A percentile compares a stretch with the other conserved stretches of the same genome.
Evolutionary conservation across 2,888 invertebrate genomes (phyloP).

Genomic region (Eueremaeus valkanovi): DNA sequence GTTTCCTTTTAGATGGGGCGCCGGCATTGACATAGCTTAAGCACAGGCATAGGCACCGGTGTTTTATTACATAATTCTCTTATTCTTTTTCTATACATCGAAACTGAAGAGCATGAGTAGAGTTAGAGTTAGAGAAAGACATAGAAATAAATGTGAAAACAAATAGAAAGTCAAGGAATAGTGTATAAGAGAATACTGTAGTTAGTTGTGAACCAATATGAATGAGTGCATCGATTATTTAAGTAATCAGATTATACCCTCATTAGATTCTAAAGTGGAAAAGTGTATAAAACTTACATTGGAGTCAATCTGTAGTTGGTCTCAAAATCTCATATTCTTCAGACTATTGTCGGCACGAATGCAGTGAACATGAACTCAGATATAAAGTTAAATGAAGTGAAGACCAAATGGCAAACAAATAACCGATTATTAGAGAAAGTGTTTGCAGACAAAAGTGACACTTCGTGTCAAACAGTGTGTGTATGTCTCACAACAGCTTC

Average conservation of each 20-base stretch:
- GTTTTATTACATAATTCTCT: neutral
- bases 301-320: neutral
- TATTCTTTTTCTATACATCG: neutral
- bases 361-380: neutral
- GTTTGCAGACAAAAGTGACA: neutral
- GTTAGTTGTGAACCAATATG: too few relatives aligned
- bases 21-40: too few relatives aligned
- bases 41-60: too few relatives aligned
- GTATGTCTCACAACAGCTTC: neutral
- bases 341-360: neutral
- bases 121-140: neutral
- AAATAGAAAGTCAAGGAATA: too few relatives aligned
- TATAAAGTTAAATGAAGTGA: neutral
- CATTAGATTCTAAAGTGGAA: neutral
- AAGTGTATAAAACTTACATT: slow-evolving; percentile 9
- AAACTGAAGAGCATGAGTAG: neutral
- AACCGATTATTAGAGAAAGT: slow-evolving; percentile 2
- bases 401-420: slow-evolving; percentile 11
- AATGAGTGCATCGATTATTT: too few relatives aligned
- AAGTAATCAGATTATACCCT: neutral
- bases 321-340: neutral
- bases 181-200: too few relatives aligned
- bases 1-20: neutral
- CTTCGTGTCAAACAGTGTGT: neutral
- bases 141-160: too few relatives aligned